Percentiles rank a stretch among this genome's conserved stretches.
phyloP scores from a whole-genome alignment of 2,888 invertebrate species.

The Thyatira batis region DNA sequence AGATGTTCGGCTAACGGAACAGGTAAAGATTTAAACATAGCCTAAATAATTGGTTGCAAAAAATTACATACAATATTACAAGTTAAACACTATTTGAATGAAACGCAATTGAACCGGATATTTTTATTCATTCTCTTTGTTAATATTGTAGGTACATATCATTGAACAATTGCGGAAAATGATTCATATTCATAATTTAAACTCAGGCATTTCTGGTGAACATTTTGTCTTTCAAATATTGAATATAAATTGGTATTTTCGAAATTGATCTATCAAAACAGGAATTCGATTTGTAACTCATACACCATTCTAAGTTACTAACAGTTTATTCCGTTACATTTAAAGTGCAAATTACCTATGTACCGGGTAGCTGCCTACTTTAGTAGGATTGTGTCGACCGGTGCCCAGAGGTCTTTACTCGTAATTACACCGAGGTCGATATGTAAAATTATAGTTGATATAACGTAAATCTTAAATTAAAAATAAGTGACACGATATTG shows the following conservation, averaged over 20 bases:
- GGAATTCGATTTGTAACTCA: background rate
- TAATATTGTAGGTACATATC: no score
- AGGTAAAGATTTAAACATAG: no score
- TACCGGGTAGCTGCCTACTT: background rate
- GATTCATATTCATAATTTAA: background rate
- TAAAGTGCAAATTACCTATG: background rate
- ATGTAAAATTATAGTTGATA: background rate
- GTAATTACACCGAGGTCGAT: slow-evolving; percentile 1
- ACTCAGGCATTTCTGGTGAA: no score
- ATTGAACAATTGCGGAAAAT: no score
- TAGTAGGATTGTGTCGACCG: background rate
- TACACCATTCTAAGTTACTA: background rate
- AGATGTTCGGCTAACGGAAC: no score
- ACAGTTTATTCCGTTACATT: background rate
- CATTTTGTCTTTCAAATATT: background rate
- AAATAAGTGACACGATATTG: background rate
- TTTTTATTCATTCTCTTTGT: no score
- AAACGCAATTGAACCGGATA: no score
- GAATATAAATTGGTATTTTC: background rate
- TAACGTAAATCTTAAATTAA: background rate
- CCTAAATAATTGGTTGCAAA: no score
- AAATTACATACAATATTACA: no score
- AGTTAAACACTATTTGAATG: no score
- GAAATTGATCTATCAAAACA: background rate
- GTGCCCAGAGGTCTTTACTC: background rate